These are phyloP conservation scores for Andrena hattorfiana DNA, from an alignment of 2,888 invertebrate genomes.

Conservation along the genomic window DNA sequence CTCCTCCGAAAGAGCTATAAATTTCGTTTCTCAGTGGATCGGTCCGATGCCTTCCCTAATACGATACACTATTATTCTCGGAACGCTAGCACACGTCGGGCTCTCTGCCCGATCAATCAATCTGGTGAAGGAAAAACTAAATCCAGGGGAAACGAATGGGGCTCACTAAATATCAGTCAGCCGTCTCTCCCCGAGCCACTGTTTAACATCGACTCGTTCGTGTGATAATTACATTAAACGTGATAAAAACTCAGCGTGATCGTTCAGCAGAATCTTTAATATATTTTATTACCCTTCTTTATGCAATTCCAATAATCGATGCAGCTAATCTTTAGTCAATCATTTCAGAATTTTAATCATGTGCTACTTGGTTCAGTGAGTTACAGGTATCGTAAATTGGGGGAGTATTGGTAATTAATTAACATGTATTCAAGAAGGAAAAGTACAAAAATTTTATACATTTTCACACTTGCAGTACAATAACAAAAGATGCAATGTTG, in stretches of 20 bases:
- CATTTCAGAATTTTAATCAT: neutral
- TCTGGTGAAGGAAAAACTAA: slow-evolving; percentile 37
- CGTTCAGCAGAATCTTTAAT: neutral
- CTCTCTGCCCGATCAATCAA: slow-evolving; percentile 42
- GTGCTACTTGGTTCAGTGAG: neutral
- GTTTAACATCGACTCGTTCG: slow-evolving; percentile 26
- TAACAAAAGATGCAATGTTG: too few species aligned
- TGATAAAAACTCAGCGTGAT: neutral
- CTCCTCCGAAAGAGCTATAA: slow-evolving; percentile 30
- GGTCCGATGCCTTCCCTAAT: slow-evolving; percentile 37
- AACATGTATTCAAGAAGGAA: too few species aligned
- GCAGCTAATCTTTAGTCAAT: neutral
- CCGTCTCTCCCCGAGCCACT: slow-evolving; percentile 36
- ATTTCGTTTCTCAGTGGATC: slow-evolving; percentile 37
- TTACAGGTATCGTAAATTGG: too few species aligned
- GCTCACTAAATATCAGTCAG: slow-evolving; percentile 43
- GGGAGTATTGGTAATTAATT: too few species aligned
- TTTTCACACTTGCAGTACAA: too few species aligned
- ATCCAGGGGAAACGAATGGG: slow-evolving; percentile 38
- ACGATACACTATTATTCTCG: slow-evolving; percentile 51
- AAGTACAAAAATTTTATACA: too few species aligned
- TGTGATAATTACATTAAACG: slow-evolving; percentile 40
- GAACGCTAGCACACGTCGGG: slow-evolving; percentile 27
- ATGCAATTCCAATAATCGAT: neutral
- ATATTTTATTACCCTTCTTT: slow-evolving; percentile 5